Conservation (phyloP, 2,797 vertebrate species). For the Columba guinea region DNA sequence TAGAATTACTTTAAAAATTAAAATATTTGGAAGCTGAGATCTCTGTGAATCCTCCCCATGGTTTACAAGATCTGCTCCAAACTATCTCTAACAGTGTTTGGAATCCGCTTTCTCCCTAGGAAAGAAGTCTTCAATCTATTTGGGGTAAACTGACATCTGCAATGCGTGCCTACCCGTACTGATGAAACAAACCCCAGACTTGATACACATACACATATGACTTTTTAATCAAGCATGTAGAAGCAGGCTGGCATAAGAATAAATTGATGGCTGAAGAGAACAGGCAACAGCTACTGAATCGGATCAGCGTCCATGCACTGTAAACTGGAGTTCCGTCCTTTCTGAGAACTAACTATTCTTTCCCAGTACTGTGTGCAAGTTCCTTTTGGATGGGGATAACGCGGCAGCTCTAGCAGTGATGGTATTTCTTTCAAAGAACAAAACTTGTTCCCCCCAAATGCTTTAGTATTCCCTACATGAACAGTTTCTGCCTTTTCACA, state of each 20-base stretch:
- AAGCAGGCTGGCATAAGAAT: constrained; percentile 11
- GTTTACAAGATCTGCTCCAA: neutral
- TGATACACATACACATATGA: neutral
- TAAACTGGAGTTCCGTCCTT: neutral
- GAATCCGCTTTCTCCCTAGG: neutral
- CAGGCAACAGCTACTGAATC: neutral
- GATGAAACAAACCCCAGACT: neutral
- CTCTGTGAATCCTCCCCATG: neutral
- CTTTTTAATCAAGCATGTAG: neutral
- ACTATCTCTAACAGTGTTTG: neutral
- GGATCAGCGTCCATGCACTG: neutral
- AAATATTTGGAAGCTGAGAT: neutral
- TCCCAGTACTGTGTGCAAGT: neutral
- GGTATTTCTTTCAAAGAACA: neutral
- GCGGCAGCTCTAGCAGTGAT: neutral
- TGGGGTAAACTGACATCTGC: neutral
- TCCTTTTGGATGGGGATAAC: neutral
- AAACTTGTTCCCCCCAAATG: neutral
- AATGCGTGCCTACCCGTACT: neutral
- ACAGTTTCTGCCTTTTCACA: neutral
- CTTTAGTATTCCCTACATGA: neutral
- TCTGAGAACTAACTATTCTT: neutral
- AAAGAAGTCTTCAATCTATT: neutral
- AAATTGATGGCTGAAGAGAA: constrained; percentile 17
- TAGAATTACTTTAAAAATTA: neutral